Conservation (phyloP, 1,140 invertebrate genomes). For the Conopomorpha cramerella region DNA sequence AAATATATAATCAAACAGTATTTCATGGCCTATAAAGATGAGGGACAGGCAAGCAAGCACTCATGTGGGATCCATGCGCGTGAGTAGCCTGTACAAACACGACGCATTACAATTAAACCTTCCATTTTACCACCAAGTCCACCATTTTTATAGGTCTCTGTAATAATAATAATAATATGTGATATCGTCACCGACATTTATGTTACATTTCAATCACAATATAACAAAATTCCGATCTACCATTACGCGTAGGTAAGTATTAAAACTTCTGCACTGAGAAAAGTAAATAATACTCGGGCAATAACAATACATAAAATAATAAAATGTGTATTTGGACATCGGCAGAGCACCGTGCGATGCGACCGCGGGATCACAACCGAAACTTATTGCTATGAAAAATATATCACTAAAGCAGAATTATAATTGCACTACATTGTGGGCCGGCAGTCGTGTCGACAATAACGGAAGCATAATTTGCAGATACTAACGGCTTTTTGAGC, state of each 20-base stretch:
- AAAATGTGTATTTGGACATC: slow-evolving; percentile 20
- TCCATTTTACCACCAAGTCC: too few relatives aligned
- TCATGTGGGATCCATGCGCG: background rate
- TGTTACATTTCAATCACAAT: slow-evolving; percentile 50
- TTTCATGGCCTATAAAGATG: too few relatives aligned
- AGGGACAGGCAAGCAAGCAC: too few relatives aligned
- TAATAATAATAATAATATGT: background rate
- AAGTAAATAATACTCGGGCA: slow-evolving; percentile 41
- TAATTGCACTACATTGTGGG: slow-evolving; percentile 46
- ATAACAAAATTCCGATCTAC: slow-evolving; percentile 39
- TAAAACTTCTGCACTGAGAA: slow-evolving; percentile 30
- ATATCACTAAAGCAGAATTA: slow-evolving; percentile 47
- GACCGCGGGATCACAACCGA: slow-evolving; percentile 45
- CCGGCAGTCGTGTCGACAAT: too few relatives aligned
- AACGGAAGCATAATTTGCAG: slow-evolving; percentile 22
- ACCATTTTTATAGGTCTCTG: background rate
- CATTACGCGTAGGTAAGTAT: slow-evolving; percentile 30
- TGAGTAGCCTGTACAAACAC: background rate
- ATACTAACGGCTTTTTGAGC: slow-evolving; percentile 34
- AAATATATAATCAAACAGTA: too few relatives aligned
- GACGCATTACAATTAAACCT: background rate
- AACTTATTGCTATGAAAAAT: slow-evolving; percentile 56
- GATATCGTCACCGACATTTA: slow-evolving; percentile 6
- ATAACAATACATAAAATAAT: slow-evolving; percentile 46
- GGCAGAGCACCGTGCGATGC: slow-evolving; percentile 39